These are phyloP conservation scores for Ginglymostoma cirratum DNA, from an alignment of 2,113 vertebrate genomes.

Conservation along the genomic window DNA sequence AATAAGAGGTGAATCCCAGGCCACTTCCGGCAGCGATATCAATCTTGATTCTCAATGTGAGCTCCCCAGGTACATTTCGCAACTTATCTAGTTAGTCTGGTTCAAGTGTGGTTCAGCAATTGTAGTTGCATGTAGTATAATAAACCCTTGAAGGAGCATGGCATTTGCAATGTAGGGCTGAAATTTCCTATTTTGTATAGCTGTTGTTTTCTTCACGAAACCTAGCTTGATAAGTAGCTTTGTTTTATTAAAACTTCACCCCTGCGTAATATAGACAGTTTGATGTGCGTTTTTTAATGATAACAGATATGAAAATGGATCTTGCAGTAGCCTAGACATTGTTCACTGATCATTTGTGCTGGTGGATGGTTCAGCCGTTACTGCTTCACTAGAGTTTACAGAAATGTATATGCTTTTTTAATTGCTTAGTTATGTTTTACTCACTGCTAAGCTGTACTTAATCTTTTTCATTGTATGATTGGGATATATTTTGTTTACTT, in stretches of 20 bases:
- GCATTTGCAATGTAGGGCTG: neutral
- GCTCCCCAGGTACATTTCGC: slow-evolving; percentile 50
- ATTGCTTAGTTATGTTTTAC: neutral
- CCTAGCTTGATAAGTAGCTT: neutral
- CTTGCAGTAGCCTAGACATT: neutral
- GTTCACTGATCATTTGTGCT: neutral
- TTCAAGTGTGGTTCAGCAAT: neutral
- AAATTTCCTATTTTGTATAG: neutral
- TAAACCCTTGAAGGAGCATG: neutral
- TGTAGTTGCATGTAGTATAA: neutral
- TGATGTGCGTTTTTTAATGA: neutral
- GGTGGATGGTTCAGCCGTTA: neutral
- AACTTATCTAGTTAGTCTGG: neutral
- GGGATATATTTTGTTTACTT: neutral
- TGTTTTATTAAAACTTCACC: neutral
- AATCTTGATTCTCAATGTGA: slow-evolving; percentile 41
- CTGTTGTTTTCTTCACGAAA: neutral
- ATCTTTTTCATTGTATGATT: neutral
- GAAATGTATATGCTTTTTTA: neutral
- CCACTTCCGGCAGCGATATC: neutral
- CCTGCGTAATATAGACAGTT: neutral
- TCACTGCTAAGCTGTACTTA: neutral
- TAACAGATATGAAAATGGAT: neutral
- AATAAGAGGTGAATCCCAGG: slow-evolving; percentile 33
- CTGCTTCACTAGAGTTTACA: neutral